Conservation (phyloP, 1,140 invertebrate genomes). For the Nixonia krombeini region DNA sequence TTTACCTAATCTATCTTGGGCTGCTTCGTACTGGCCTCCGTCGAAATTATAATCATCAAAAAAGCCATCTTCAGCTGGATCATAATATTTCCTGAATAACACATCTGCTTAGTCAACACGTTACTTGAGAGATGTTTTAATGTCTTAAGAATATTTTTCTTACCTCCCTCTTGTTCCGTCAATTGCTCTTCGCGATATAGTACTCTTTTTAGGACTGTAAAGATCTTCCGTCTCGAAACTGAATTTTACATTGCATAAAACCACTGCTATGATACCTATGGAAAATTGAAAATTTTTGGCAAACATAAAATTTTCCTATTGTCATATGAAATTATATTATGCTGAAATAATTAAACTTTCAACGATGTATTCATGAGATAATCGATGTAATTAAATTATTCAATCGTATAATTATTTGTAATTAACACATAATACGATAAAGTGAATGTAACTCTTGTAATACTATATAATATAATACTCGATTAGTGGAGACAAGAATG, state of each 20-base stretch:
- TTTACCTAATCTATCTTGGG: conserved; percentile 58
- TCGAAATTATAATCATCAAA: conserved; percentile 62
- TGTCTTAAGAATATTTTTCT: conserved; percentile 8
- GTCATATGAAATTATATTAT: too few relatives aligned
- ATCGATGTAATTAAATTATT: too few relatives aligned
- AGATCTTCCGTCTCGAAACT: conserved; percentile 57
- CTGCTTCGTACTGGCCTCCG: conserved; percentile 59
- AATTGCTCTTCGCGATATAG: conserved; percentile 63
- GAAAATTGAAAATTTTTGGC: conserved; percentile 5
- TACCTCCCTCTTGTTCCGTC: conserved; percentile 68
- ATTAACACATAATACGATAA: too few relatives aligned
- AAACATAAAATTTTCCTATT: too few relatives aligned
- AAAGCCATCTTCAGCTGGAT: conserved; percentile 62
- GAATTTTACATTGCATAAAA: conserved; percentile 55
- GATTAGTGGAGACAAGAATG: too few relatives aligned
- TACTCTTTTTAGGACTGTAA: conserved; percentile 52
- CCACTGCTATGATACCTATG: conserved; percentile 59
- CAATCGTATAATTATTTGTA: too few relatives aligned
- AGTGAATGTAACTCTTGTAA: too few relatives aligned
- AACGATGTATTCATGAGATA: too few relatives aligned
- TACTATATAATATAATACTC: too few relatives aligned
- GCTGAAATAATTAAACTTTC: too few relatives aligned
- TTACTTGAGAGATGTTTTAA: background rate
- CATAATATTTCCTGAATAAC: conserved; percentile 61
- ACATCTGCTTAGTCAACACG: too few relatives aligned